phyloP scores from a whole-genome alignment of 2,888 invertebrate genomes.

The Diarsia dahlii region DNA sequence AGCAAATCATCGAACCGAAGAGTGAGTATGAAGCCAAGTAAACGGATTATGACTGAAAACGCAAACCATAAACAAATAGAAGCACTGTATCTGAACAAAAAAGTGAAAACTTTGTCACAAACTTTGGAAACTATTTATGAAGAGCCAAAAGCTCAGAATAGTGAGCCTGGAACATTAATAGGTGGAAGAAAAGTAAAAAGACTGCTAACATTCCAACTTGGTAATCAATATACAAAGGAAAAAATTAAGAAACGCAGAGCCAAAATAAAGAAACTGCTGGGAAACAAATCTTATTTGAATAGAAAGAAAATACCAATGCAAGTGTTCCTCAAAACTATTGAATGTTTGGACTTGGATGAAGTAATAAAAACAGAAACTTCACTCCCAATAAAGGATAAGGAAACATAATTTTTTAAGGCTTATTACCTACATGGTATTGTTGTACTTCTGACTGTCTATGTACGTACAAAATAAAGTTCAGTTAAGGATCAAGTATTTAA shows the following conservation, averaged over 20 bases:
- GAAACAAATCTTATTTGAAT: constrained; percentile 87
- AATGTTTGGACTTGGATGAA: constrained; percentile 88
- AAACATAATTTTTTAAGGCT: constrained; percentile 56
- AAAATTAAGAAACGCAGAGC: constrained; percentile 91
- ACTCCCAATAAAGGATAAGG: constrained; percentile 68
- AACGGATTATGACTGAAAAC: constrained; percentile 82
- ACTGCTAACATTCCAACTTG: constrained; percentile 89
- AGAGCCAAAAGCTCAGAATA: constrained; percentile 88
- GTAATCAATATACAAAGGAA: constrained; percentile 88
- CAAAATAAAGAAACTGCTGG: constrained; percentile 90
- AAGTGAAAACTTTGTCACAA: constrained; percentile 87
- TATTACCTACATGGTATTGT: constrained; percentile 73
- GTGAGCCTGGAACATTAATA: constrained; percentile 84
- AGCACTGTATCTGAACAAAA: constrained; percentile 91
- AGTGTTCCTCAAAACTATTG: constrained; percentile 90
- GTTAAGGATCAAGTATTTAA: constrained; percentile 12
- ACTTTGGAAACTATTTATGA: constrained; percentile 92
- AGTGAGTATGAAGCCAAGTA: constrained; percentile 87
- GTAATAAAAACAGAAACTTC: constrained; percentile 78
- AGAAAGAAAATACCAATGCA: constrained; percentile 90
- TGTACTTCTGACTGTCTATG: constrained; percentile 36
- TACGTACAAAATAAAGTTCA: constrained; percentile 58
- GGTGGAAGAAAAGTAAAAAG: constrained; percentile 91
- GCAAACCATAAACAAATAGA: constrained; percentile 87
- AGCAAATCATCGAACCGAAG: constrained; percentile 85